A percentile compares a stretch with the other conserved stretches of the same genome.
These are phyloP conservation scores for Spodoptera frugiperda DNA, from an alignment of 1,140 invertebrate species.

Conservation along the genomic window DNA sequence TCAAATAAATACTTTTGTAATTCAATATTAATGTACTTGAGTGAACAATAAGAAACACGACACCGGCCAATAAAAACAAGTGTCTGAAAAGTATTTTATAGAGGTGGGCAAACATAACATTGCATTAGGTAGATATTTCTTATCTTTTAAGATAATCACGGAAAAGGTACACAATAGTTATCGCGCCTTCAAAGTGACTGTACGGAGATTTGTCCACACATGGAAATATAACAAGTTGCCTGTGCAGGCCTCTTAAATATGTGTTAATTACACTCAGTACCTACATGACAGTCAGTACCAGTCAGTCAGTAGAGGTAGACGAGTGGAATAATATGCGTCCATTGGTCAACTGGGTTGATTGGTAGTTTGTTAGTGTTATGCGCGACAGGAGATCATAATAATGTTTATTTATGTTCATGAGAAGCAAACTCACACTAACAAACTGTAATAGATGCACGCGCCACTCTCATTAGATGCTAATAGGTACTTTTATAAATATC, in stretches of 20 bases:
- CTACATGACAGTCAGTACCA: conserved; percentile 16
- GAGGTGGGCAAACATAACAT: conserved; percentile 46
- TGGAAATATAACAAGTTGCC: conserved; percentile 33
- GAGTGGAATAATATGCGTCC: conserved; percentile 51
- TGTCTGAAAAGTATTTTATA: conserved; percentile 19
- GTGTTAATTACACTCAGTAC: conserved; percentile 53
- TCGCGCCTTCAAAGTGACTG: conserved; percentile 18
- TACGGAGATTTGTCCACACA: conserved; percentile 52
- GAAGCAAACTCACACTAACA: conserved; percentile 4
- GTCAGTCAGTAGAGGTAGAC: conserved; percentile 24
- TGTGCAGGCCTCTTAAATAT: conserved; percentile 44
- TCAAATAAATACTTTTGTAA: conserved; percentile 27
- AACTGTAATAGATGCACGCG: background rate
- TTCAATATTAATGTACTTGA: conserved; percentile 10
- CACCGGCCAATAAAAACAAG: conserved; percentile 1
- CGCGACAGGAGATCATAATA: conserved; percentile 38
- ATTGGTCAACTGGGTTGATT: conserved; percentile 60
- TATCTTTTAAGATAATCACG: conserved; percentile 57
- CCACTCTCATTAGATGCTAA: background rate
- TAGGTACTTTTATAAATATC: background rate
- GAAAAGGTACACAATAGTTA: conserved; percentile 48
- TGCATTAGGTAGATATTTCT: conserved; percentile 31
- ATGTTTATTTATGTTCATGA: conserved; percentile 56
- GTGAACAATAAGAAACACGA: conserved; percentile 16
- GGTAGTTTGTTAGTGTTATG: conserved; percentile 50